Evolutionary conservation across 2,113 vertebrate genomes (phyloP).

Genomic region (Lampris megalopsis): DNA sequence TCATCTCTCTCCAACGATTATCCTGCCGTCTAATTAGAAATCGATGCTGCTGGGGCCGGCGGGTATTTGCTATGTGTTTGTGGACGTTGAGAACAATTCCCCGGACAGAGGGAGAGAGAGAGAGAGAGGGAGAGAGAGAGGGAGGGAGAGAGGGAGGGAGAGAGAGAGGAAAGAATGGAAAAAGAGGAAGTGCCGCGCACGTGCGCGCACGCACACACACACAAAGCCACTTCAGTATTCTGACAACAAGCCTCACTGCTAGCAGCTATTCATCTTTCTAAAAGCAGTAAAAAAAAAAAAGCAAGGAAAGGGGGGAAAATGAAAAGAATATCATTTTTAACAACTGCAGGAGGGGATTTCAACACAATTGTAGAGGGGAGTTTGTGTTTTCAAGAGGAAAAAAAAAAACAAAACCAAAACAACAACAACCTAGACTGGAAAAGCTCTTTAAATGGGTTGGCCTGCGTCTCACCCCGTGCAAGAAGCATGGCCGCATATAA

Average conservation of each 20-base stretch:
- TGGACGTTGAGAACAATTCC: constrained; percentile 89
- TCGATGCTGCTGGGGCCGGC: constrained; percentile 85
- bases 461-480: constrained; percentile 50
- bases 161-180: constrained; percentile 76
- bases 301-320: constrained; percentile 72
- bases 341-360: constrained; percentile 71
- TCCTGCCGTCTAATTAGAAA: constrained; percentile 89
- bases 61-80: constrained; percentile 90
- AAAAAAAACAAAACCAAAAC: constrained; percentile 44
- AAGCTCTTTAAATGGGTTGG: constrained; percentile 65
- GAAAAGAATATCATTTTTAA: constrained; percentile 78
- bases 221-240: constrained; percentile 28
- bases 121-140: too few relatives aligned
- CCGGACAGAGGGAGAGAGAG: constrained; percentile 76
- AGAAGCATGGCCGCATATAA: too few relatives aligned
- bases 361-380: constrained; percentile 60
- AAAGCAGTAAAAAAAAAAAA: constrained; percentile 62
- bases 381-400: constrained; percentile 70
- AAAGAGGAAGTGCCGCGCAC: constrained; percentile 54
- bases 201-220: constrained; percentile 25
- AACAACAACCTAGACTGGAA: constrained; percentile 27
- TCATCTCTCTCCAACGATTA: constrained; percentile 87
- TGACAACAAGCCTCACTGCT: constrained; percentile 75
- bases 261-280: constrained; percentile 77
- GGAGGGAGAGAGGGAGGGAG: constrained; percentile 69